Evolutionary conservation across 2,888 invertebrate genomes (phyloP), one percentile per base, ranked within the genome.

Genomic region (Oxycera nigricornis): DNA sequence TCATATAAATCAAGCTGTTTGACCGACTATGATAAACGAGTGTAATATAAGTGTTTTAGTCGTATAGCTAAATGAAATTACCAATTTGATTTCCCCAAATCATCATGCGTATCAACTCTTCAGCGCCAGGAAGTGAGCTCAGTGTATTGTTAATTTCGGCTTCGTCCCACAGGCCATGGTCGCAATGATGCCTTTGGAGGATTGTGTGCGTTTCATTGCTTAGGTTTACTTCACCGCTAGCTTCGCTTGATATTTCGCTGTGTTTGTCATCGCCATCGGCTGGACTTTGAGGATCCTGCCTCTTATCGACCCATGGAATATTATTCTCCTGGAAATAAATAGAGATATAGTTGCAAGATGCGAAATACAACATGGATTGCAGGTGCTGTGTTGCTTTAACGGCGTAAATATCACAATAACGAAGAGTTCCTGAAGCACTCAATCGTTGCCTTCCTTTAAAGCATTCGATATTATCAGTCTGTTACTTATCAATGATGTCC

Each of bases 191-290:
- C 57, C 82, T 79, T 20, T 81, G 78, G 72, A 81, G 82, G 3
- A 83, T 83, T 74, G 82, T 83, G 39, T 83, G 82, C 0, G 82
- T 82, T 75, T 83, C 83, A 74, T 83, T 82, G 70, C 81, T 83
- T 39, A 83, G 81, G 9, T 84, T 81, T 67, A 81, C 83, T 74
- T 83, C 83, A 76, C 82, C 82, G 75, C 83, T 83, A 74, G 83
- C 82, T 77, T 82, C 82, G 74, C 85, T 85, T 24, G 85, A 85
- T 74, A 83, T 83, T 41, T 65, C 65, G 77, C 84, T 83, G 50
- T 82, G 81, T 76, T 82, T 82, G 74, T 85, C 86, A 72, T 81
- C 83, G 11, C 82, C 79, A 57, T 83, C 81, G 62, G 77, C 78
- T n/a, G n/a, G n/a, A n/a, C n/a, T n/a, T n/a, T n/a, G n/a, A n/a